Evolutionary conservation across 2,797 vertebrate species (phyloP), one percentile per base, ranked within the genome.

Genomic region (Benthosema pterotum): DNA sequence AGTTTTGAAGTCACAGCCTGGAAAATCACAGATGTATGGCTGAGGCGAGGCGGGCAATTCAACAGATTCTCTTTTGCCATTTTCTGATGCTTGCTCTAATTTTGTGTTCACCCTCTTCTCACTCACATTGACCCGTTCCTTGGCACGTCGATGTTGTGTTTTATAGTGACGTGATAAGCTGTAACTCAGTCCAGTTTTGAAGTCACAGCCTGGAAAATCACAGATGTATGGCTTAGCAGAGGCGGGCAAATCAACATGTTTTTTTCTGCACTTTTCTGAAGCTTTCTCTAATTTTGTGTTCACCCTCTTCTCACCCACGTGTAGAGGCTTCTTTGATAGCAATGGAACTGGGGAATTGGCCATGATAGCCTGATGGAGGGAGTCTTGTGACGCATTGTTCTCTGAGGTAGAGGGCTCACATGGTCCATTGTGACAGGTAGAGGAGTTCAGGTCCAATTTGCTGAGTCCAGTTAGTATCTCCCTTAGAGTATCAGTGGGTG

Each of bases 141-240:
- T 82, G 11, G 94, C 91, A 22, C 92, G 94, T 57, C 93, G 92
- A 77, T 99, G 98, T 70, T 93, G 93, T 78, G 73, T 93, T 79
- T 93, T 91, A 63, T 98, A 99, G 91, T 99, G 98, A 68, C 94
- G 93, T 77, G 94, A 79, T 60, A 99, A 91, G 65, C 95, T 95
- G 85, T 93, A 93, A 86, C 94, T 93, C 74, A 95, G 96, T 68
- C 96, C 94, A 57, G 95, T 96, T 69, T 94, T 93, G 2, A 93
- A 98, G 3, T 80, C 80, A 65, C 98, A 99, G 7, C 91, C 90
- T 67, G 95, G 91, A 62, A 93, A 83, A 72, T 95, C 92, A 71
- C 97, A 99, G 67, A 91, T 80, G 75, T 96, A 98, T 3, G 97
- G 96, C 84, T 97, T 98, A 32, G 92, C 93, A 57, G 87, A 86